Base-by-base conservation (phyloP, 2,113 vertebrate genomes). In the Otus sunia region DNA sequence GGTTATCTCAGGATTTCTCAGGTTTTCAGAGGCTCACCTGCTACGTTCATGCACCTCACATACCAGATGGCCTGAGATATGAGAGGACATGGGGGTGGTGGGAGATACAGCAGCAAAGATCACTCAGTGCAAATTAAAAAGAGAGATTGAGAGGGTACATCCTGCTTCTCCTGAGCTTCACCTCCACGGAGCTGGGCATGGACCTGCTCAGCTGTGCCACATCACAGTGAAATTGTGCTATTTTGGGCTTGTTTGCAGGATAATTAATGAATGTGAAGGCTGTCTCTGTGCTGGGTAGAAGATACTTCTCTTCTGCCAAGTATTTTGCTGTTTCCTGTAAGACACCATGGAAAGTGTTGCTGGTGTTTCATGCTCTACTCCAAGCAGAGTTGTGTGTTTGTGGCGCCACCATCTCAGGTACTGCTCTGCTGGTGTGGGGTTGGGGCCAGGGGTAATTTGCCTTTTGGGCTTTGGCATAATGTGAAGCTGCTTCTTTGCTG, bases 261-360 rank as follows among this genome's bases (percentile, higher is more conserved):
- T 29, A 10, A 8, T 20, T 58, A n/a, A 4, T 3, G 10, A 18
- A 1, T 6, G 12, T 4, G 15, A 67, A 43, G 6, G 5, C 3
- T 11, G 50, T 12, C 0, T 62, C 1, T 25, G 4, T 25, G 10
- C 4, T 55, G 43, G 19, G 1, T 0, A 6, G 37, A 34, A 34
- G 45, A 3, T 47, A 47, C 45, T 3, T 21, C 0, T n/a, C 0
- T 45, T 3, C 12, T 47, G 22, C 2, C 0, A 0, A 6, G 2
- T 2, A 0, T 10, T 78, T 23, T 82, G 66, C 18, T 83, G 2
- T 30, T 68, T 3, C 5, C 11, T 64, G 21, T 16, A 34, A 23
- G n/a, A 63, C 1, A 2, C 16, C 0, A 0, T 8, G 23, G 59
- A 13, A 39, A 34, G 7, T 0, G 3, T 10, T 69, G 27, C 4